These are phyloP conservation scores for Byasa hedistus DNA, from an alignment of 2,888 invertebrate genomes.

Conservation along the genomic window DNA sequence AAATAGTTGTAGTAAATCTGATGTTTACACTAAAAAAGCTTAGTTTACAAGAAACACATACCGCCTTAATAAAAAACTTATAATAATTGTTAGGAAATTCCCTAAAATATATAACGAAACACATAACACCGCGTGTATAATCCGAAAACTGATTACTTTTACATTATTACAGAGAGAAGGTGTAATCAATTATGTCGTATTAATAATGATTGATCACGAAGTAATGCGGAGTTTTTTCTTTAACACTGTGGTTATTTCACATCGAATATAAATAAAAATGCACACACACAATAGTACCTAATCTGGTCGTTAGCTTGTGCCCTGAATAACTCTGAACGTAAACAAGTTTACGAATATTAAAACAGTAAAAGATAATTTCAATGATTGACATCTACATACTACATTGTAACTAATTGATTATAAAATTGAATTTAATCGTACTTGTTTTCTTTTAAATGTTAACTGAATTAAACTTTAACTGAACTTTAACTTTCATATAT, in stretches of 20 bases:
- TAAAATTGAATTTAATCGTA: constrained; percentile 15
- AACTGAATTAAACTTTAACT: not conserved
- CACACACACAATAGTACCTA: constrained; percentile 14
- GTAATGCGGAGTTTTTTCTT: constrained; percentile 15
- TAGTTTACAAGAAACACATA: too few relatives aligned
- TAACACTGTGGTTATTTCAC: constrained; percentile 4
- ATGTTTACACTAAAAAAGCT: too few relatives aligned
- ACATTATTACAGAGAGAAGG: constrained; percentile 11
- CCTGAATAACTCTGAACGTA: constrained; percentile 18
- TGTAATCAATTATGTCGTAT: constrained; percentile 28
- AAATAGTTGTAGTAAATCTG: too few relatives aligned
- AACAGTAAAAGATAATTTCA: constrained; percentile 23
- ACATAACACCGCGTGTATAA: constrained; percentile 1
- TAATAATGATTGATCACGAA: constrained; percentile 28
- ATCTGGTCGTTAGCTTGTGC: constrained; percentile 28
- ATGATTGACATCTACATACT: constrained; percentile 26
- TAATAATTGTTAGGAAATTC: not conserved
- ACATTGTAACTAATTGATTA: constrained; percentile 14
- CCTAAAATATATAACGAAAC: not conserved
- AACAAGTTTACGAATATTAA: constrained; percentile 26
- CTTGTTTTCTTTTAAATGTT: not conserved
- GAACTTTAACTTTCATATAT: not conserved
- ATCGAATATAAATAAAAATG: constrained; percentile 25
- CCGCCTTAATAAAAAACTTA: too few relatives aligned
- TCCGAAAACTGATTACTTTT: constrained; percentile 18